Evolutionary conservation across 1,140 invertebrate genomes (phyloP), one percentile per base, ranked within the genome.

Genomic region (Reticulitermes speratus): DNA sequence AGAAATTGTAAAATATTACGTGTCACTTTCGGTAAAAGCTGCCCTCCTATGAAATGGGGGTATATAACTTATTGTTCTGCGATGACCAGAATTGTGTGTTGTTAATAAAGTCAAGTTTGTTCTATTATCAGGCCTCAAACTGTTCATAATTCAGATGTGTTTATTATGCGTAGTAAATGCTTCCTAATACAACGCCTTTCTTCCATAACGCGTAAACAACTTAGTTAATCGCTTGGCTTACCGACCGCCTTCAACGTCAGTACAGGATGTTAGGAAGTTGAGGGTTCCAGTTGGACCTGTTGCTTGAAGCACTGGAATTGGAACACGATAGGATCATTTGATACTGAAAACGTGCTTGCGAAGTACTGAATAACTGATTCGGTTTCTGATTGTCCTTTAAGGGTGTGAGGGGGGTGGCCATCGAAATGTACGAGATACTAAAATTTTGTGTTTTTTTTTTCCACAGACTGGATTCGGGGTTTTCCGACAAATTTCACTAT

Each of bases 81-180:
- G 25, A 75, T 75, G 45, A 16, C 9, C 45, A 16, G 45, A 9
- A 48, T 9, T 75, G 2, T 30, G 25, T 75, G 25, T n/a, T 12
- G 65, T 6, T 75, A 75, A 75, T 75, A 6, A 75, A 75, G 65
- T 75, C 65, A 30, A 11, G 65, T 30, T 75, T 30, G 25, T 75
- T 75, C 21, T 75, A 75, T 75, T 30, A 75, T 75, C 5, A 9
- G 25, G 65, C n/a, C 65, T 16, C 9, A 25, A 30, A 30, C n/a
- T 75, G 65, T 75, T n/a, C 65, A 75, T 75, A 75, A 75, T 75
- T 75, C n/a, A 75, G 25, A 75, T 75, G 65, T 30, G 65, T 75
- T 75, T 75, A 75, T 75, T 75, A 75, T 75, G n/a, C 14, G 25
- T 16, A 75, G 65, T 65, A 65, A 65, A 65, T 21, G 59, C 59